Conservation (phyloP, 2,888 invertebrate genomes). For the Orthonychiurus folsomi region DNA sequence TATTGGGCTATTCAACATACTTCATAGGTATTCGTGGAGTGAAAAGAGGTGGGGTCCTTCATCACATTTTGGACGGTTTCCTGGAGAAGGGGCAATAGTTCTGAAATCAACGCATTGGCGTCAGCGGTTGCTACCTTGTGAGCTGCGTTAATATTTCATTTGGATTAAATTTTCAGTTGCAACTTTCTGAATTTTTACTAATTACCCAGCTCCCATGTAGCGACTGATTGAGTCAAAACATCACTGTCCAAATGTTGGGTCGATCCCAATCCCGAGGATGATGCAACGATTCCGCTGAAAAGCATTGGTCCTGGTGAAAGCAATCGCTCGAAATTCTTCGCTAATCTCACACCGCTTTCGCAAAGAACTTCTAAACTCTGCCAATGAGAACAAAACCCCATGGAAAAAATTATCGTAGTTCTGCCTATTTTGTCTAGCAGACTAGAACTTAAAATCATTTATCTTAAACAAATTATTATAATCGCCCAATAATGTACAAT, state of each 20-base stretch:
- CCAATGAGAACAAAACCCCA: background rate
- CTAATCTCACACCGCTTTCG: conserved; percentile 36
- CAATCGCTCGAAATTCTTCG: conserved; percentile 40
- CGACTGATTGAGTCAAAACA: conserved; percentile 37
- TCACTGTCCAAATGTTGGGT: conserved; percentile 36
- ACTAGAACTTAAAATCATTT: no score
- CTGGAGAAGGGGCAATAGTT: conserved; percentile 38
- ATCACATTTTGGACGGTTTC: conserved; percentile 39
- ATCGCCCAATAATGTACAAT: no score
- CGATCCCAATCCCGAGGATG: conserved; percentile 27
- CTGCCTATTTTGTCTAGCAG: background rate
- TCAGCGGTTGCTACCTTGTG: conserved; percentile 38
- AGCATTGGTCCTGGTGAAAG: conserved; percentile 31
- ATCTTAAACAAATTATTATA: no score
- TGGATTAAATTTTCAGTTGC: no score
- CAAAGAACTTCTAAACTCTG: conserved; percentile 40
- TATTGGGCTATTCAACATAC: no score
- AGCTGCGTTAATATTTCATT: no score
- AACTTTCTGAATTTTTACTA: no score
- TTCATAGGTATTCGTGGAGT: conserved; percentile 37
- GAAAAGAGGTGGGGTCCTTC: conserved; percentile 37
- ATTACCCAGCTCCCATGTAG: conserved; percentile 37
- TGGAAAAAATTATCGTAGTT: background rate
- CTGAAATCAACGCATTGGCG: conserved; percentile 38
- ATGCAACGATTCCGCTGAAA: conserved; percentile 16